These are phyloP conservation scores for Danio albolineatus DNA, from an alignment of 2,797 vertebrate species.

Conservation along the genomic window DNA sequence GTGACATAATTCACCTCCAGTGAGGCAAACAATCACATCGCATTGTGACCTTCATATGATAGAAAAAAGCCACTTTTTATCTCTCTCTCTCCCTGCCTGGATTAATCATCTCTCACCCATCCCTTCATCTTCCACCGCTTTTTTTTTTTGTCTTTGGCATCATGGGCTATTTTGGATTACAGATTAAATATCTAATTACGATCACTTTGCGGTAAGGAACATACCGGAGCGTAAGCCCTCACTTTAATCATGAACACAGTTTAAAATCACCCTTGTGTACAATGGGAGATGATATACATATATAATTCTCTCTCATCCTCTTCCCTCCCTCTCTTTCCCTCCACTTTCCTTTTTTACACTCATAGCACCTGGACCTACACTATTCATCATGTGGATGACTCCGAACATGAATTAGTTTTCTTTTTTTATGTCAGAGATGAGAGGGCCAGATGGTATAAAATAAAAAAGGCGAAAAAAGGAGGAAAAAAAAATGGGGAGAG, in stretches of 20 bases:
- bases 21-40: constrained; percentile 91
- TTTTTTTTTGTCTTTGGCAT: constrained; percentile 75
- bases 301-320: constrained; percentile 72
- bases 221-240: constrained; percentile 60
- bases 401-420: constrained; percentile 84
- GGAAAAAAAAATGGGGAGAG: constrained; percentile 66
- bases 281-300: constrained; percentile 75
- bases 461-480: constrained; percentile 66
- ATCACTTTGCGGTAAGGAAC: constrained; percentile 80
- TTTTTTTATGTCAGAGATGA: constrained; percentile 82
- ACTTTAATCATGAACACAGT: constrained; percentile 67
- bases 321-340: constrained; percentile 67
- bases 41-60: constrained; percentile 91
- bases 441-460: constrained; percentile 85
- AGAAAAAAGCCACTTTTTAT: constrained; percentile 77
- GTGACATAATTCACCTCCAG: constrained; percentile 90
- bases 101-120: constrained; percentile 68
- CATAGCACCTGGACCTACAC: constrained; percentile 94
- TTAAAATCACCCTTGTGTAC: constrained; percentile 73
- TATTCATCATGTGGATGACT: constrained; percentile 98
- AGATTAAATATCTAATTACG: constrained; percentile 93
- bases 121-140: constrained; percentile 73
- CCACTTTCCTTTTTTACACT: constrained; percentile 78
- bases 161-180: constrained; percentile 84
- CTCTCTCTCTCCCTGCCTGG: constrained; percentile 50